Evolutionary conservation across 1,140 invertebrate species (phyloP), one percentile per base, ranked within the genome.

Genomic region (Sarcophaga bullata): DNA sequence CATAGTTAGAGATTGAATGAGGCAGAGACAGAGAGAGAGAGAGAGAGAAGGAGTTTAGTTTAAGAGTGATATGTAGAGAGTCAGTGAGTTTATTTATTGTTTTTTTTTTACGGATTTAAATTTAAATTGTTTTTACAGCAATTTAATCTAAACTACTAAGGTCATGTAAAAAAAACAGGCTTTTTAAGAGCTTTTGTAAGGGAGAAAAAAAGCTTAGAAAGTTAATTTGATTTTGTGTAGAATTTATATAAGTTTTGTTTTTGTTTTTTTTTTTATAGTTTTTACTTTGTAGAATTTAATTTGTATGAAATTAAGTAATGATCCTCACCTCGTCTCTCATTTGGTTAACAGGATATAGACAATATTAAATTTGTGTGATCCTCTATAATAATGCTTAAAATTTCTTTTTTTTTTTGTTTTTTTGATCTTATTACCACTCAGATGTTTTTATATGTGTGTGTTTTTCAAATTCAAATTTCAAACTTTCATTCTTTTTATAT

Each of bases 271-370:
- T 37, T 37, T n/a, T n/a, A n/a, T n/a, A n/a, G n/a, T n/a, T n/a
- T 37, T 37, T 37, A 37, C 25, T 37, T 37, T n/a, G 52, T 82
- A 75, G 50, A 49, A 75, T 68, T 62, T 68, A 19, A 19, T 68
- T 37, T 68, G 62, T 19, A 68, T 68, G 62, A 68, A 52, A 25
- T 68, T 19, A 68, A 15, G n/a, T n/a, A n/a, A 52, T 82, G 58
- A 58, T 73, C 75, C 75, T 78, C 75, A 78, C 75, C 75, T 78
- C 75, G 75, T 78, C 75, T 78, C 75, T 78, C 75, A 52, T 68
- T 37, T 78, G 75, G 75, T 78, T 78, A 78, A 78, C 75, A 78
- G 75, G 73, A 80, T 73, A 68, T 15, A 80, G 62, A 72, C 73
- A 76, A 83, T 48, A 37, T 25, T 68, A 80, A 68, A 82, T 50